Evolutionary conservation across 92 coral and sea anemone genomes (phyloP).

Genomic region (Metridium senile): DNA sequence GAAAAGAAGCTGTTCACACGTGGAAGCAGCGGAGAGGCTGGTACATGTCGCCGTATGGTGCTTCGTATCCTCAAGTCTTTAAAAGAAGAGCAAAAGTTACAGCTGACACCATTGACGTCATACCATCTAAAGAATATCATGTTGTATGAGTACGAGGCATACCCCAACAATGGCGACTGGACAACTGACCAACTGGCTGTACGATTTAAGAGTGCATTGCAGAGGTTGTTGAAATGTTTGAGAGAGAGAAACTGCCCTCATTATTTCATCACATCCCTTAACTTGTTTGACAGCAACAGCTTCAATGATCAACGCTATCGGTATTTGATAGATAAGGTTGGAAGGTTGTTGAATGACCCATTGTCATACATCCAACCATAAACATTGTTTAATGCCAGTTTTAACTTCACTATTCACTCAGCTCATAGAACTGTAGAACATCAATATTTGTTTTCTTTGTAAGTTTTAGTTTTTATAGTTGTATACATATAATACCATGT

Average conservation of each 20-base stretch:
- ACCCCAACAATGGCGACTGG: slow-evolving; percentile 56
- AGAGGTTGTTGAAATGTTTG: slow-evolving; percentile 49
- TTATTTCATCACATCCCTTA: slow-evolving; percentile 60
- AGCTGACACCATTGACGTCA: slow-evolving; percentile 61
- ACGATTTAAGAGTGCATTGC: slow-evolving; percentile 52
- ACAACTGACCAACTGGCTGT: slow-evolving; percentile 13
- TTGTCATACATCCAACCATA: neutral
- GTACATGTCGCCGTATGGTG: slow-evolving; percentile 60
- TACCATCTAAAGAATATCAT: slow-evolving; percentile 80
- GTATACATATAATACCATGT: no score
- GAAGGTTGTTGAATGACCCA: slow-evolving; percentile 18
- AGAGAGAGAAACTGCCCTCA: slow-evolving; percentile 50
- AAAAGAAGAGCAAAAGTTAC: slow-evolving; percentile 47
- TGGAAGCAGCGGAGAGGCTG: slow-evolving; percentile 44
- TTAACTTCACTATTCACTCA: no score
- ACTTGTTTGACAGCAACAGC: slow-evolving; percentile 46
- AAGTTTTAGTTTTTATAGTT: no score
- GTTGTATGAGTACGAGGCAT: slow-evolving; percentile 69
- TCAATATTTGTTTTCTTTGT: no score
- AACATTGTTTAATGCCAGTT: no score
- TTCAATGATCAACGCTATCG: slow-evolving; percentile 18
- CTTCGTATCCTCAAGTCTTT: slow-evolving; percentile 78
- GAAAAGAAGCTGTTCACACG: slow-evolving; percentile 60
- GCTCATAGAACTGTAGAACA: no score
- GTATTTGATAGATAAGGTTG: slow-evolving; percentile 7